Base-by-base conservation (phyloP, 2,113 vertebrate genomes). In the Candoia aspera region DNA sequence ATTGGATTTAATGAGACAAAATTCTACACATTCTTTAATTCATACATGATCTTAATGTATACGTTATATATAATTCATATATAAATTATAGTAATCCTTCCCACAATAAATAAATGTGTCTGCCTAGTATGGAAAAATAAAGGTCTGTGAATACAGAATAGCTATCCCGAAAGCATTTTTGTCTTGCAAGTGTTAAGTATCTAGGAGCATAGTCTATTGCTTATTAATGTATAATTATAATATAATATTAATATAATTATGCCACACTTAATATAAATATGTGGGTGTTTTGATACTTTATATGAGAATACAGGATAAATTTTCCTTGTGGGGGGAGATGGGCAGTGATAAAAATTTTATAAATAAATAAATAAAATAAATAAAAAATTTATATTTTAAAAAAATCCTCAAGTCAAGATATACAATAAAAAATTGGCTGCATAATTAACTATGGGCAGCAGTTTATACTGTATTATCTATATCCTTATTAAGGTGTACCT, bases 381-480 rank as follows among this genome's bases (percentile, higher is more conserved):
- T n/a, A n/a, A n/a, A n/a, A n/a, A n/a, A n/a, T n/a, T n/a, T 24
- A 23, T 5, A 26, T 68, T 84, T 54, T 17, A 46, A 19, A 23
- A 86, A 91, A 94, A 91, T 88, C 8, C 26, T 33, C 46, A 84
- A 87, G 60, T 73, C 42, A 91, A 93, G 89, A 95, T 21, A 15
- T 86, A 92, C 23, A 93, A 92, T n/a, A 57, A 33, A 84, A 42
- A 84, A 89, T 29, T 92, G 24, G 4, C 29, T 91, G 6, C 57
- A 91, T 42, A 53, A 84, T 90, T 92, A 88, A 64, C n/a, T 59
- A 15, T 90, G 13, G 58, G 33, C 4, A 92, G 6, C 88, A 62
- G 84, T 0, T 46, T 58, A 79, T n/a, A 84, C 90, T 90, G 79
- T n/a, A 33, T 54, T 21, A 88, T n/a, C 60, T 93, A 87, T 53